A percentile compares a stretch with the other conserved stretches of the same genome.
Evolutionary conservation across 2,113 vertebrate species (phyloP).

Genomic region (Notarius quadriscutis): DNA sequence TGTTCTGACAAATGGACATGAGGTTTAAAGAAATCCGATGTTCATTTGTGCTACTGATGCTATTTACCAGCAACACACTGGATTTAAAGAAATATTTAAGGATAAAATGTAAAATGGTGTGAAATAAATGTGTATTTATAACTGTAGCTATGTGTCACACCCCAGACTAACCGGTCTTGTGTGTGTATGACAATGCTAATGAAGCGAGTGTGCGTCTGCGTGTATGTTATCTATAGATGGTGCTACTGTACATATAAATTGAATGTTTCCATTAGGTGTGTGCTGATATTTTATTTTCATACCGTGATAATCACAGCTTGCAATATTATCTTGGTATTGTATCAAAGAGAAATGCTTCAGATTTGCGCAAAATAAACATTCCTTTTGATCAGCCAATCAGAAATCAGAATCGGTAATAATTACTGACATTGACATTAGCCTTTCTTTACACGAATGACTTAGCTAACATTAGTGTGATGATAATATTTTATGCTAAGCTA

Average conservation of each 20-base stretch:
- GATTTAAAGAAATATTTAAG: not conserved
- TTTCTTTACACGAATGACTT: not conserved
- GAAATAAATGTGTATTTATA: slow-evolving; percentile 26
- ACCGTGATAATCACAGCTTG: not conserved
- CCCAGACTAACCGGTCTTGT: not conserved
- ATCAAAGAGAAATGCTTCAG: not conserved
- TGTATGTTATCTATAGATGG: slow-evolving; percentile 24
- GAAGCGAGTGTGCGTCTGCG: slow-evolving; percentile 26
- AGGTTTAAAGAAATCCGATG: not conserved
- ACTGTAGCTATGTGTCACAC: slow-evolving; percentile 31
- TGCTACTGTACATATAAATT: slow-evolving; percentile 8
- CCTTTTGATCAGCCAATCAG: not conserved
- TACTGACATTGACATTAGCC: too few species aligned
- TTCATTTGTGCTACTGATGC: not conserved
- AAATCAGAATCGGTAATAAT: not conserved
- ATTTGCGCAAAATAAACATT: not conserved
- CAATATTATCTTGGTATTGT: not conserved
- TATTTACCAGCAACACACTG: not conserved
- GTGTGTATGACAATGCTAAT: slow-evolving; percentile 27
- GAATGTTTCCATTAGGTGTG: not conserved
- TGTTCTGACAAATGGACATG: not conserved
- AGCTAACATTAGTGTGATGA: not conserved
- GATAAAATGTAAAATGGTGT: not conserved
- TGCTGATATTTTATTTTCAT: not conserved
- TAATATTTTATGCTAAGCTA: not conserved